Evolutionary conservation across 2,888 invertebrate species (phyloP), one percentile per base, ranked within the genome.

Genomic region (Mongoloraphidia duomilia): DNA sequence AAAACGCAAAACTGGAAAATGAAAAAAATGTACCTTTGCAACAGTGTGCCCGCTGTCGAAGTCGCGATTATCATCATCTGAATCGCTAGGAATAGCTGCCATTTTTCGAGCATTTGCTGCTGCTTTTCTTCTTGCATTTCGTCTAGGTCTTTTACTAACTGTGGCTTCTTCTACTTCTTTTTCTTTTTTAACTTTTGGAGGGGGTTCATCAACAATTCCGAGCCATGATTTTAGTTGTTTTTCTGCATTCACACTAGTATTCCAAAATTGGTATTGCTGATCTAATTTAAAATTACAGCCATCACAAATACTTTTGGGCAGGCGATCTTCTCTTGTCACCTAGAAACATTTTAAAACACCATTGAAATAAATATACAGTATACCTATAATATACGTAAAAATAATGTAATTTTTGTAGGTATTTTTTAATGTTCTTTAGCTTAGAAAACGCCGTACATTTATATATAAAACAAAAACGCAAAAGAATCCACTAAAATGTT

Each of bases 301-400:
- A 64, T 81, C 77, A 63, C 83, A 83, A 58, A 83, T 78, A 64
- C 77, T 80, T 66, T 82, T 80, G 47, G 83, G 82, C 59, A 83
- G 69, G 60, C 72, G 73, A 64, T 83, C 82, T 57, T 80, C 77
- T 61, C 72, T 74, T 52, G 74, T 70, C 53, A 82, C 75, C 83
- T 83, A 69, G 26, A 66, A 66, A 37, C 11, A 34, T 12, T 42
- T 26, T 26, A 26, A 26, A 26, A 26, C 6, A 26, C 26, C 3
- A 26, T 26, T 3, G 4, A 17, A 17, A 17, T 4, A 3, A 26
- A 5, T 26, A 26, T 26, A 26, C 26, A 26, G n/a, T n/a, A n/a
- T n/a, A n/a, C n/a, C n/a, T n/a, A n/a, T n/a, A 17, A 26, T 26
- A 26, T 26, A 26, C 17, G 17, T 4, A 17, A 17, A 17, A 17